Evolutionary conservation across 2,888 invertebrate species (phyloP), one percentile per base, ranked within the genome.

Genomic region (Cryptocephalus moraei): DNA sequence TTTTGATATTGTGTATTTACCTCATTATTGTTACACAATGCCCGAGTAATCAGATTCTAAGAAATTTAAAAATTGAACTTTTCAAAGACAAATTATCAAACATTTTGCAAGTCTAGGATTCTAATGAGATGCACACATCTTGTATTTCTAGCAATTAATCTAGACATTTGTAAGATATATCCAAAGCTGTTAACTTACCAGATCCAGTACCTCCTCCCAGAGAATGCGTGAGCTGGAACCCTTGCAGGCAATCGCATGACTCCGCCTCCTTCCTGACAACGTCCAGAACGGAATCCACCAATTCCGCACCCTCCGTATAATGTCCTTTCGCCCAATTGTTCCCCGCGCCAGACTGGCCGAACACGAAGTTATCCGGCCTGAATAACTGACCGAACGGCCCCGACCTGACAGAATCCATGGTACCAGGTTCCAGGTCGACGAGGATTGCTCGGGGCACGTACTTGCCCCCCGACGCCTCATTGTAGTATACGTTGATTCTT

Each of bases 401-500:
- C 50, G 90, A 87, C 55, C 91, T 80, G 44, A 91, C 90, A 43
- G 89, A 84, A 74, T 91, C 91, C 91, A 91, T 92, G 56, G 86
- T 87, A 42, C 86, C 86, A 0, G 86, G 86, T 68, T 87, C 86
- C 69, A 87, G 70, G 63, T 86, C 86, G 45, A 86, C 74, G 4
- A 86, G 71, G 55, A 86, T 79, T 44, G 84, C 83, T 53, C 86
- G 75, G n/a, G 86, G 86, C 44, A 86, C 86, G 70, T 86, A 86
- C 71, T 85, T 85, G 38, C 82, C 82, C 32, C 63, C 63, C 51
- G 86, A 85, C 45, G 92, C 92, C 71, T 92, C 92, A 75, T 93
- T 93, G 78, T 92, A 94, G 75, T 94, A 94, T 4, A 93, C 93
- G 70, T 90, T 90, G 70, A 94, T 94, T 69, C 94, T 81, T 73